Percentiles rank a stretch among this genome's conserved stretches.
Conservation (phyloP, 1,140 invertebrate genomes). For the Trypoxylus dichotomus region DNA sequence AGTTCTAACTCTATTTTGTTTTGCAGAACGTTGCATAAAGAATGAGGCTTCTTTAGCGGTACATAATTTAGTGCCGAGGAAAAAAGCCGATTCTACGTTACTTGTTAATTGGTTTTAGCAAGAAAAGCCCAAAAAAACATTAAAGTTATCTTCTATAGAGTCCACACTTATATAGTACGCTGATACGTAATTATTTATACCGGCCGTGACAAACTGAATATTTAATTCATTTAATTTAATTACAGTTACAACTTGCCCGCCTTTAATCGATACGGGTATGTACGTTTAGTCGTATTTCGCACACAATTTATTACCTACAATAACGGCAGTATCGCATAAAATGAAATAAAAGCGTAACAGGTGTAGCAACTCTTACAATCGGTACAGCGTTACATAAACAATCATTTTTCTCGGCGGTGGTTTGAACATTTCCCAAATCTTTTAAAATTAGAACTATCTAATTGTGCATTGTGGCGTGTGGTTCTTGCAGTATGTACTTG, state of each 20-base stretch:
- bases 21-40: too few species aligned
- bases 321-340: background rate
- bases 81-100: too few species aligned
- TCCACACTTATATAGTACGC: too few species aligned
- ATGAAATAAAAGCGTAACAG: background rate
- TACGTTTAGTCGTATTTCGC: background rate
- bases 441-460: background rate
- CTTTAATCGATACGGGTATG: background rate
- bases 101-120: too few species aligned
- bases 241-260: background rate
- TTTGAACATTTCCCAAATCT: background rate
- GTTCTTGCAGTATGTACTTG: background rate
- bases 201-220: too few species aligned
- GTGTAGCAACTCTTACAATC: background rate
- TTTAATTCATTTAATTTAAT: too few species aligned
- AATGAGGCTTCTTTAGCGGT: too few species aligned
- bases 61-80: too few species aligned
- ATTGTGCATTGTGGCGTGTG: background rate
- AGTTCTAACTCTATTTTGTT: too few species aligned
- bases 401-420: background rate
- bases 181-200: too few species aligned
- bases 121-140: too few species aligned
- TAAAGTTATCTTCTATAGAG: too few species aligned
- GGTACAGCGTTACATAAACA: background rate
- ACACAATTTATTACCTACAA: background rate